These are phyloP conservation scores for Mesoclemmys tuberculata DNA, from an alignment of 2,113 vertebrate species.

Conservation along the genomic window DNA sequence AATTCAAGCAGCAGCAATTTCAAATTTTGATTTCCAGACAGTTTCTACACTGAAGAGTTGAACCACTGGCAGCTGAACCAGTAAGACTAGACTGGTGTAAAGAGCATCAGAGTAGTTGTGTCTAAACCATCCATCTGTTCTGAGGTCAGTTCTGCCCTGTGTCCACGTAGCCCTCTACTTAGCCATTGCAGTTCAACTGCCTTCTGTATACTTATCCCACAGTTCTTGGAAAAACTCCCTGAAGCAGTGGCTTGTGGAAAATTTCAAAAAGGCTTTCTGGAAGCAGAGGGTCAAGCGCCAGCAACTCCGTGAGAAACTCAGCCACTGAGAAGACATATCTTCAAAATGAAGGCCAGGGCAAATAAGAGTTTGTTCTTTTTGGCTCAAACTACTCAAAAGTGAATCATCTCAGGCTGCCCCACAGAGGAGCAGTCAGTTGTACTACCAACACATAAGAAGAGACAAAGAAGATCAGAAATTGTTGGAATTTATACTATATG, in stretches of 20 bases:
- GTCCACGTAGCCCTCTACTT: background rate
- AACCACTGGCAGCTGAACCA: background rate
- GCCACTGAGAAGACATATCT: background rate
- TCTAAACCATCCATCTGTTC: background rate
- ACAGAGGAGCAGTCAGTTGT: background rate
- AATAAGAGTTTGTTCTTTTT: background rate
- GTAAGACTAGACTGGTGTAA: background rate
- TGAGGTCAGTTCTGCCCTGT: background rate
- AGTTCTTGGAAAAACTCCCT: background rate
- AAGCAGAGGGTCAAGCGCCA: background rate
- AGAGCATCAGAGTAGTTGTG: rapidly evolving
- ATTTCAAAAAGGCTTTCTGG: background rate
- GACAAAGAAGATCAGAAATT: background rate
- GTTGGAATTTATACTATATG: rapidly evolving
- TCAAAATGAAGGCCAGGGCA: background rate
- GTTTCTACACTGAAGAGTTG: background rate
- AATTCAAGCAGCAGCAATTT: background rate
- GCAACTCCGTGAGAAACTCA: background rate
- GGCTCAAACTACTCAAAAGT: background rate
- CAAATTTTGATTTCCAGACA: background rate
- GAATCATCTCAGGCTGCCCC: background rate
- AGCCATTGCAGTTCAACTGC: background rate
- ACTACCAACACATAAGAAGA: background rate
- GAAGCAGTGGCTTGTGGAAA: background rate
- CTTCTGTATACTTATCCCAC: background rate